Evolutionary conservation across 2,797 vertebrate genomes (phyloP).

Genomic region (Rhyacichthys aspro): DNA sequence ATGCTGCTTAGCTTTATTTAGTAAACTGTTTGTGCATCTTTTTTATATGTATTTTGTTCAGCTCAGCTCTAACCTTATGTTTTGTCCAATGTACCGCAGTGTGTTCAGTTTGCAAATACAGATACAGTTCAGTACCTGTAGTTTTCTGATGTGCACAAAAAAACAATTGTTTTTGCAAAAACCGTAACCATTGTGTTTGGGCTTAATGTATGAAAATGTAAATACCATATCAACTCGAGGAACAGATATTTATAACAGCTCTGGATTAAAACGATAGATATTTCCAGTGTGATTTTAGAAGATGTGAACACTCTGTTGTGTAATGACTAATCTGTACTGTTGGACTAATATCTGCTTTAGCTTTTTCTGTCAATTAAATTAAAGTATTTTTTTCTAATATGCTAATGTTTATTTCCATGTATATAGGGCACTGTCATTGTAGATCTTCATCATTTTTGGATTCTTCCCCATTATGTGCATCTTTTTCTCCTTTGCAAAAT

Average conservation of each 20-base stretch:
- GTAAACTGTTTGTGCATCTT: too few relatives aligned
- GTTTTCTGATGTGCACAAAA: too few relatives aligned
- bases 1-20: too few relatives aligned
- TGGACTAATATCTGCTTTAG: not conserved
- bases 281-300: not conserved
- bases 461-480: not conserved
- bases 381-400: conserved; percentile 12
- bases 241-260: conserved; percentile 3
- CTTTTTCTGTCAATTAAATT: conserved; percentile 5
- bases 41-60: too few relatives aligned
- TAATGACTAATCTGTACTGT: too few relatives aligned
- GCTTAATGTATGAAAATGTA: conserved; percentile 8
- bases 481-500: too few relatives aligned
- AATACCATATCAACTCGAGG: conserved; percentile 3
- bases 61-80: too few relatives aligned
- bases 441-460: not conserved
- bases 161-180: not conserved
- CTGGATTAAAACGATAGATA: not conserved
- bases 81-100: too few relatives aligned
- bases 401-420: not conserved
- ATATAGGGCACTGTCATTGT: not conserved
- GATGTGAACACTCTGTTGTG: not conserved
- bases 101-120: too few relatives aligned
- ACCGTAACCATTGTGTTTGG: not conserved
- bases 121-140: too few relatives aligned